Evolutionary conservation across 2,888 invertebrate genomes (phyloP).

Genomic region (Achlya flavicornis): DNA sequence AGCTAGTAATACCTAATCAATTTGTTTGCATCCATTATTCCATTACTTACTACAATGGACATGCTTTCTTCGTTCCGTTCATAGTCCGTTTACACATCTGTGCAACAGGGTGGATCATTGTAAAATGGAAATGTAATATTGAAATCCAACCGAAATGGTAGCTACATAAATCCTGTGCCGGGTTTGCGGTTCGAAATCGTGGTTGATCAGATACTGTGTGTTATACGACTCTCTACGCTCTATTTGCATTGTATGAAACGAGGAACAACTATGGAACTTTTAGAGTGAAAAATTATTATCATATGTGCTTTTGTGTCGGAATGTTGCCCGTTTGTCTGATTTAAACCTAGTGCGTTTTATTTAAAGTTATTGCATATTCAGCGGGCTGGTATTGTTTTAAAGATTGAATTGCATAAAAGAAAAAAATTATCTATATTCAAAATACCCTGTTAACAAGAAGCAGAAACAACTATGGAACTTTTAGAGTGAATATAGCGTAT

Average conservation of each 20-base stretch:
- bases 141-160: conserved; percentile 33
- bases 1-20: no score
- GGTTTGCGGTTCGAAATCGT: conserved; percentile 34
- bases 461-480: no score
- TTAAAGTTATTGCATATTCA: conserved; percentile 10
- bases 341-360: conserved; percentile 13
- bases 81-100: conserved; percentile 20
- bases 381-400: neutral
- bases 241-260: conserved; percentile 39
- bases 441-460: neutral
- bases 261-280: conserved; percentile 30
- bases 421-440: neutral
- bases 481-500: no score
- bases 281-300: conserved; percentile 41
- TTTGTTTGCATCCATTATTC: neutral
- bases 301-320: conserved; percentile 31
- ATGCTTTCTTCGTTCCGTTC: conserved; percentile 13
- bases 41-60: neutral
- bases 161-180: conserved; percentile 35
- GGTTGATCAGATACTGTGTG: conserved; percentile 41
- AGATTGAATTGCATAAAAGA: neutral
- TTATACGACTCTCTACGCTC: conserved; percentile 24
- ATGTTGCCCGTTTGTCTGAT: conserved; percentile 23
- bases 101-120: conserved; percentile 15
- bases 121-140: conserved; percentile 33